Percentiles rank a stretch among this genome's conserved stretches.
phyloP scores from a whole-genome alignment of 2,113 vertebrate genomes.

The Perca fluviatilis region DNA sequence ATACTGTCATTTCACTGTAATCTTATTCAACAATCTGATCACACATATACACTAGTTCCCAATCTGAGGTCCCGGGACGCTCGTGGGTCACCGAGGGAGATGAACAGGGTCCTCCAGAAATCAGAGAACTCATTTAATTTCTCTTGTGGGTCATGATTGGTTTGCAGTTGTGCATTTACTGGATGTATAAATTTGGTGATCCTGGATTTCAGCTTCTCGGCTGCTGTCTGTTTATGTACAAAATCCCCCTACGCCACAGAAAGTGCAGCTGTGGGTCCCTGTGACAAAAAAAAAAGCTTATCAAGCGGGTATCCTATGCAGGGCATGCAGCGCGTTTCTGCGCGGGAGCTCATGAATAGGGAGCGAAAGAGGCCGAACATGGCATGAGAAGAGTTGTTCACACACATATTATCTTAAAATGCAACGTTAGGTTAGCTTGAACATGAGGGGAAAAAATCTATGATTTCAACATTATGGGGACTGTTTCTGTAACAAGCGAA shows the following conservation, averaged over 20 bases:
- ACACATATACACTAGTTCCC: slow-evolving; percentile 52
- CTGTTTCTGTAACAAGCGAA: background rate
- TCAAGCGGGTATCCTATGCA: slow-evolving; percentile 48
- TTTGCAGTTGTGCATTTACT: slow-evolving; percentile 62
- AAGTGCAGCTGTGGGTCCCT: slow-evolving; percentile 57
- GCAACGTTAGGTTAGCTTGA: background rate
- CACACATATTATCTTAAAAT: background rate
- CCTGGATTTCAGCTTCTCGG: slow-evolving; percentile 34
- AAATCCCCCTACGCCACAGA: slow-evolving; percentile 44
- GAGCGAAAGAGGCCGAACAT: slow-evolving; percentile 23
- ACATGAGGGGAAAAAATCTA: fast-evolving
- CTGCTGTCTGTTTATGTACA: slow-evolving; percentile 29
- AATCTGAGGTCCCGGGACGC: slow-evolving; percentile 61
- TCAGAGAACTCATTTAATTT: slow-evolving; percentile 61
- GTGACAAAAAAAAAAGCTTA: slow-evolving; percentile 54
- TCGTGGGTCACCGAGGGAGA: slow-evolving; percentile 52
- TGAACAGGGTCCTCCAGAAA: slow-evolving; percentile 50
- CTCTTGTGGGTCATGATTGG: slow-evolving; percentile 39
- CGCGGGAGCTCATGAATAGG: slow-evolving; percentile 27
- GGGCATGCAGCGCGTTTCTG: slow-evolving; percentile 29
- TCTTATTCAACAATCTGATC: slow-evolving; percentile 66
- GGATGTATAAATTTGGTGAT: slow-evolving; percentile 50
- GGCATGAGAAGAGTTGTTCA: slow-evolving; percentile 21
- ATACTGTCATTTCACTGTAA: slow-evolving; percentile 62
- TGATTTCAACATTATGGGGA: background rate